These are phyloP conservation scores for Heliconius cydno DNA, from an alignment of 2,888 invertebrate species.

Conservation along the genomic window DNA sequence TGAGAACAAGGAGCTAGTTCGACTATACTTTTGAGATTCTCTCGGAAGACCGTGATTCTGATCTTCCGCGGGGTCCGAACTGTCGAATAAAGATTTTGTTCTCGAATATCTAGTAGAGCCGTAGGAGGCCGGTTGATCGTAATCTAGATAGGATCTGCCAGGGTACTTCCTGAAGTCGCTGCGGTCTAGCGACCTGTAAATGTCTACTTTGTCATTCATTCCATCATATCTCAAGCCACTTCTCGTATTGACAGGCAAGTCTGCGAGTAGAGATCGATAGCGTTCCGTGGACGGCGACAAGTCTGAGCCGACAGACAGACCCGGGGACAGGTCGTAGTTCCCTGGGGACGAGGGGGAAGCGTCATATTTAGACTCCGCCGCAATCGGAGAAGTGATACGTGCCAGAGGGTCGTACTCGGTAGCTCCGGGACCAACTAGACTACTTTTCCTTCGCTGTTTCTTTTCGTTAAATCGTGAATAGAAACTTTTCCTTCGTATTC, in stretches of 20 bases:
- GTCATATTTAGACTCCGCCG: conserved; percentile 67
- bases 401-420: conserved; percentile 82
- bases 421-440: conserved; percentile 85
- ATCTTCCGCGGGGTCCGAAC: conserved; percentile 67
- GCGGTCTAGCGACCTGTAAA: conserved; percentile 78
- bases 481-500: conserved; percentile 94
- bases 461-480: conserved; percentile 94
- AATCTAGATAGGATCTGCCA: conserved; percentile 72
- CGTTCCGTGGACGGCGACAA: conserved; percentile 76
- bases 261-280: conserved; percentile 71
- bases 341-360: conserved; percentile 71
- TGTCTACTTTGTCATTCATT: conserved; percentile 75
- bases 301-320: conserved; percentile 70
- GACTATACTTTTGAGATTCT: conserved; percentile 74
- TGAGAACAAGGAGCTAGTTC: conserved; percentile 78
- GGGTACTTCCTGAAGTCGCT: conserved; percentile 77
- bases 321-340: conserved; percentile 74
- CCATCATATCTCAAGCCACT: conserved; percentile 71
- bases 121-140: conserved; percentile 72
- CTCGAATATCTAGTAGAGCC: conserved; percentile 72
- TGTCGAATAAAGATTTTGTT: conserved; percentile 77
- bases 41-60: conserved; percentile 62
- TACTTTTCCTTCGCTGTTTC: conserved; percentile 87
- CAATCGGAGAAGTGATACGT: conserved; percentile 68
- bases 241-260: conserved; percentile 66